These are phyloP conservation scores for Plutella xylostella DNA, from an alignment of 2,888 invertebrate species.

Conservation along the genomic window DNA sequence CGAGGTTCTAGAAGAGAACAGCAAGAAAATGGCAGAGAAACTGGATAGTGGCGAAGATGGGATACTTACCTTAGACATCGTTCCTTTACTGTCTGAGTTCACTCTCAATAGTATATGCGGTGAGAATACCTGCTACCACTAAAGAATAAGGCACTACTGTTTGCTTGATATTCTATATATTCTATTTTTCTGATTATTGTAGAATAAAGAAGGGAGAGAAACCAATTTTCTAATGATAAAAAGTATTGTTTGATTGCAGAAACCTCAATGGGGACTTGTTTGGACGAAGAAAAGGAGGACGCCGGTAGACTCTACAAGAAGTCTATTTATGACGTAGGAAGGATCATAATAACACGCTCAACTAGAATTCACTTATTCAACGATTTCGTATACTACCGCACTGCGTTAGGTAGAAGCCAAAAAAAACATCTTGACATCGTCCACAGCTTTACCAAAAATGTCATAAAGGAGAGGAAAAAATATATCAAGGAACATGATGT, in stretches of 20 bases:
- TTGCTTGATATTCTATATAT: too few species aligned
- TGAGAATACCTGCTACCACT: too few species aligned
- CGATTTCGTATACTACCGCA: slow-evolving; percentile 64
- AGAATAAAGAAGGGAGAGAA: too few species aligned
- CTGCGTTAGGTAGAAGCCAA: slow-evolving; percentile 60
- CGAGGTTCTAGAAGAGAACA: slow-evolving; percentile 46
- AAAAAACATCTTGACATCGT: slow-evolving; percentile 35
- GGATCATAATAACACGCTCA: slow-evolving; percentile 39
- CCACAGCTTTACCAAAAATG: slow-evolving; percentile 38
- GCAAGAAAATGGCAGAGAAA: slow-evolving; percentile 32
- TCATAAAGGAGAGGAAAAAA: slow-evolving; percentile 45
- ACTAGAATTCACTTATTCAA: slow-evolving; percentile 68
- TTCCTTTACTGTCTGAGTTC: slow-evolving; percentile 66
- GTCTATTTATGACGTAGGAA: slow-evolving; percentile 61
- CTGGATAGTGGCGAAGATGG: slow-evolving; percentile 25
- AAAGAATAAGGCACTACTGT: too few species aligned
- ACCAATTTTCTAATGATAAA: too few species aligned
- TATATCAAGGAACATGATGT: slow-evolving; percentile 19
- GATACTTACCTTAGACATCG: slow-evolving; percentile 45
- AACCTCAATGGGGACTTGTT: slow-evolving; percentile 77
- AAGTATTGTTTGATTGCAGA: slow-evolving; percentile 39
- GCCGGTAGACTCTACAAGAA: slow-evolving; percentile 67
- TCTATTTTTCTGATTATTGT: too few species aligned
- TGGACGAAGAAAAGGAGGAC: slow-evolving; percentile 48
- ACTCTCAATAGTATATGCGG: slow-evolving; percentile 76